Conservation (phyloP, 2,888 invertebrate species). For the Phaedon cochleariae region DNA sequence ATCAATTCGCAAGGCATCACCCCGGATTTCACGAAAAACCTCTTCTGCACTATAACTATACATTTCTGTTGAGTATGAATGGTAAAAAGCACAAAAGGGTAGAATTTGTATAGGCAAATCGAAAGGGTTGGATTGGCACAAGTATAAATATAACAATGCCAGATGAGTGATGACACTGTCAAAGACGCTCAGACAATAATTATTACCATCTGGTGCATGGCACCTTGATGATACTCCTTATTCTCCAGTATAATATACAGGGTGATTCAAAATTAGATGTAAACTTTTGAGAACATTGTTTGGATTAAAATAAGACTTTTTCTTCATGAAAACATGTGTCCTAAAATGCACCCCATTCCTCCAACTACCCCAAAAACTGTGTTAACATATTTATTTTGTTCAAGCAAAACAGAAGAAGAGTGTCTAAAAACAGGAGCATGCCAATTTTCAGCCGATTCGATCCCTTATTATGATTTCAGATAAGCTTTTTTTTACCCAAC, state of each 20-base stretch:
- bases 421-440: too few relatives aligned
- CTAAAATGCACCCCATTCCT: too few relatives aligned
- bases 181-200: conserved; percentile 41
- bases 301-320: too few relatives aligned
- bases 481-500: too few relatives aligned
- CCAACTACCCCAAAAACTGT: too few relatives aligned
- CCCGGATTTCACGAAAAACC: conserved; percentile 43
- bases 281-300: too few relatives aligned
- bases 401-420: too few relatives aligned
- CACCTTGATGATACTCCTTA: not conserved
- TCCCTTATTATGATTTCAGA: too few relatives aligned
- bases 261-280: not conserved
- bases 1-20: conserved; percentile 41
- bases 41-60: conserved; percentile 34
- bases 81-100: conserved; percentile 51
- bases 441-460: too few relatives aligned
- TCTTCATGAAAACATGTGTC: too few relatives aligned
- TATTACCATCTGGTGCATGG: conserved; percentile 31
- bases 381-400: too few relatives aligned
- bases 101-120: conserved; percentile 57
- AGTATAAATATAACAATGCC: conserved; percentile 40
- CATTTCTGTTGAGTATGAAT: conserved; percentile 52
- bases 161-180: conserved; percentile 57
- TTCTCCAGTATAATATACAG: not conserved
- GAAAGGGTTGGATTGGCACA: conserved; percentile 45